Percentiles rank a stretch among this genome's conserved stretches.
phyloP scores from a whole-genome alignment of 2,797 vertebrate species.

The Clarias fuscus region DNA sequence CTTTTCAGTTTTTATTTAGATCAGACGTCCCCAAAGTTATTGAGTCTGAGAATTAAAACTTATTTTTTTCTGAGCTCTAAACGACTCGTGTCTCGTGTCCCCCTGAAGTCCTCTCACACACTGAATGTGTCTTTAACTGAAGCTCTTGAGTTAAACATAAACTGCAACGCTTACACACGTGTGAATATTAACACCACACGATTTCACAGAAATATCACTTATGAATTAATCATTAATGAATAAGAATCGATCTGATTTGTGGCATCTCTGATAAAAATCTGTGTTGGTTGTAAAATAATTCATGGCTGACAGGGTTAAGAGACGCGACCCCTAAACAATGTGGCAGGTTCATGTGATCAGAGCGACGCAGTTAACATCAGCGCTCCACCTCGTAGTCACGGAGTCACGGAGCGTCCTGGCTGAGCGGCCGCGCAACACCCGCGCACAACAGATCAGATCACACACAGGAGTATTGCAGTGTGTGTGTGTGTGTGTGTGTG shows the following conservation, averaged over 20 bases:
- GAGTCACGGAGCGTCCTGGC: conserved; percentile 1
- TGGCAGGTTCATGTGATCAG: conserved; percentile 57
- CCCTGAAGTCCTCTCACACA: background rate
- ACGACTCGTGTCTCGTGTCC: too few relatives aligned
- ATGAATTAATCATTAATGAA: background rate
- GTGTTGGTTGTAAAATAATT: background rate
- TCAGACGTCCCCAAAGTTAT: too few relatives aligned
- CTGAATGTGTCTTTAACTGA: background rate
- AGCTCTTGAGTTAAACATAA: background rate
- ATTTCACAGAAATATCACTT: too few relatives aligned
- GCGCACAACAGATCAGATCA: background rate
- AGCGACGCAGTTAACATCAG: conserved; percentile 54
- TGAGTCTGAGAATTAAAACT: too few relatives aligned
- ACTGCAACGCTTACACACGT: background rate
- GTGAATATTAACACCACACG: background rate
- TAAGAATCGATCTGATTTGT: background rate
- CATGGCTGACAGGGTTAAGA: background rate
- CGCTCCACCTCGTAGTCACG: conserved; percentile 31
- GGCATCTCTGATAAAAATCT: background rate
- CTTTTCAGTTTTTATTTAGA: too few relatives aligned
- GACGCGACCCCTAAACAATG: conserved; percentile 63
- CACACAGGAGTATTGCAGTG: background rate
- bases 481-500: background rate
- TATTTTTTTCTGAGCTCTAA: too few relatives aligned
- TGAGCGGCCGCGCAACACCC: background rate